A percentile compares a stretch with the other conserved stretches of the same genome.
Conservation (phyloP, 2,797 vertebrate genomes). For the Spondyliosoma cantharus region DNA sequence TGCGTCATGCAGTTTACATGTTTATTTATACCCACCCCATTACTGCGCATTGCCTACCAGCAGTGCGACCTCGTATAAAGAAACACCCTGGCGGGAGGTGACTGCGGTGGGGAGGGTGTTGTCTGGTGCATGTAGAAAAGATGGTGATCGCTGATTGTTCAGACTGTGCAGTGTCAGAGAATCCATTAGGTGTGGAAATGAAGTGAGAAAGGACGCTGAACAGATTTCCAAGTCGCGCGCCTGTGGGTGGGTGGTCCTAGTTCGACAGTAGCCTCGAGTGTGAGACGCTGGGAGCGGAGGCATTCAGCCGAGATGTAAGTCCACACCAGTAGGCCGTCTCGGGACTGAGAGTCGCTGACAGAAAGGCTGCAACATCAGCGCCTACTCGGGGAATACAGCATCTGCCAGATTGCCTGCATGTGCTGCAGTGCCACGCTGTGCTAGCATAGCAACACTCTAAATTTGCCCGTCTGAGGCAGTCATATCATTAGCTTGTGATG, state of each 20-base stretch:
- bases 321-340: conserved; percentile 16
- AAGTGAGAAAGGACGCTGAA: conserved; percentile 5
- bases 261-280: conserved; percentile 6
- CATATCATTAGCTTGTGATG: conserved; percentile 48
- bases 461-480: conserved; percentile 36
- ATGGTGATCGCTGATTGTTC: neutral
- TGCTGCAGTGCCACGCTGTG: conserved; percentile 40
- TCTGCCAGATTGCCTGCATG: conserved; percentile 45
- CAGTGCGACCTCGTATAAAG: conserved; percentile 15
- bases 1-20: neutral
- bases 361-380: conserved; percentile 36
- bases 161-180: neutral
- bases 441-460: conserved; percentile 39
- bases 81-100: neutral
- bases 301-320: conserved; percentile 27
- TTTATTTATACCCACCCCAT: conserved; percentile 8
- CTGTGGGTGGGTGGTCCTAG: neutral
- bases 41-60: neutral
- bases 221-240: neutral
- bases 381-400: conserved; percentile 31
- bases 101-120: neutral
- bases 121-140: neutral
- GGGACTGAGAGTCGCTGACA: conserved; percentile 31
- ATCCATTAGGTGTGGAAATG: neutral
- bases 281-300: conserved; percentile 15